These are phyloP conservation scores for Xiphophorus maculatus DNA, from an alignment of 2,113 vertebrate species.

Conservation along the genomic window DNA sequence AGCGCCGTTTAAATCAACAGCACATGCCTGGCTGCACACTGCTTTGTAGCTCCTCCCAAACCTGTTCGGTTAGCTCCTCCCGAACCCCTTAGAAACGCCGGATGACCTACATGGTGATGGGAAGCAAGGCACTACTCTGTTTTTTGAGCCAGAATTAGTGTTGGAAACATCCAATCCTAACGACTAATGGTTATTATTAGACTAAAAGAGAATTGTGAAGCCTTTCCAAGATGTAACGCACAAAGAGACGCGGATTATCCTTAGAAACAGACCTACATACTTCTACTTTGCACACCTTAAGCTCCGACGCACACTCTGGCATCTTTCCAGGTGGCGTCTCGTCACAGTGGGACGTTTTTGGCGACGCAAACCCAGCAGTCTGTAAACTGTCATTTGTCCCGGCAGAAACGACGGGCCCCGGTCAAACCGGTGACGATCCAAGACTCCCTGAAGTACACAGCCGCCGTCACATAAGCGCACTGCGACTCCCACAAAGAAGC, in stretches of 20 bases:
- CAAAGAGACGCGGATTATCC: background rate
- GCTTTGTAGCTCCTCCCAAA: background rate
- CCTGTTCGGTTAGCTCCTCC: background rate
- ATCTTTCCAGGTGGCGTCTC: slow-evolving; percentile 33
- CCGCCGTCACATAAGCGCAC: slow-evolving; percentile 5
- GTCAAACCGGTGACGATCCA: slow-evolving; percentile 16
- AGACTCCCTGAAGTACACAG: slow-evolving; percentile 1
- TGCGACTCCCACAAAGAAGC: background rate
- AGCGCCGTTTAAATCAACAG: background rate
- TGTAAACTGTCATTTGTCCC: slow-evolving; percentile 41
- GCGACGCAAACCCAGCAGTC: slow-evolving; percentile 30
- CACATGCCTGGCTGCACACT: fast-evolving
- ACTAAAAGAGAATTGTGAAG: background rate
- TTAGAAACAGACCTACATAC: background rate
- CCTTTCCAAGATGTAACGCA: background rate
- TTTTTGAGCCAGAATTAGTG: background rate
- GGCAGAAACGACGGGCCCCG: slow-evolving; percentile 15
- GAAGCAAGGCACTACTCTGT: background rate
- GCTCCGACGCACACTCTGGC: slow-evolving; percentile 1
- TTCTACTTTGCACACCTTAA: background rate
- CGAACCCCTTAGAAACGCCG: too few species aligned
- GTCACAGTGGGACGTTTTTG: slow-evolving; percentile 34
- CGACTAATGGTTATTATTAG: background rate
- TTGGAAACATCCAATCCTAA: background rate
- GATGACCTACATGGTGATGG: background rate